Percentiles rank a stretch among this genome's conserved stretches.
Evolutionary conservation across 2,888 invertebrate genomes (phyloP).

Genomic region (Nomada flava): DNA sequence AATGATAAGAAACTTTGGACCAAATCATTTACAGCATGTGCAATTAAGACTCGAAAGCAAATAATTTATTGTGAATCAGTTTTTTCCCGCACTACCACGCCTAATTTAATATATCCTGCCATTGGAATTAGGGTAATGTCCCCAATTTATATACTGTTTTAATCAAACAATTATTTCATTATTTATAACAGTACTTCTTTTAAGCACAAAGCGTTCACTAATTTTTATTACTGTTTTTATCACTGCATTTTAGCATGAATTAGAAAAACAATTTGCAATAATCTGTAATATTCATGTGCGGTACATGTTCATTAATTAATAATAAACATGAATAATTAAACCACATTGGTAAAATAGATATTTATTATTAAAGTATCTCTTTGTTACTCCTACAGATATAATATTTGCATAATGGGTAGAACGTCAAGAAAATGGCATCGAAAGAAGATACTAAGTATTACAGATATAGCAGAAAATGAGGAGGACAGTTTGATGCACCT

Average conservation of each 20-base stretch:
- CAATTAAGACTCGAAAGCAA: conserved; percentile 48
- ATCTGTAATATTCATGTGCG: not conserved
- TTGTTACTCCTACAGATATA: conserved; percentile 68
- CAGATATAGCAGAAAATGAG: conserved; percentile 56
- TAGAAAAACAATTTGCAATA: conserved; percentile 1
- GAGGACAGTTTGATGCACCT: conserved; percentile 66
- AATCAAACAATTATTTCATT: not conserved
- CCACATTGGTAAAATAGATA: not conserved
- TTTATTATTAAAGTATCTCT: conserved; percentile 25
- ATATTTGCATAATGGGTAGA: conserved; percentile 76
- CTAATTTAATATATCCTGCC: conserved; percentile 39
- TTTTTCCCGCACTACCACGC: conserved; percentile 51
- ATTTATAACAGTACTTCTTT: conserved; percentile 13
- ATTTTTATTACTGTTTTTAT: not conserved
- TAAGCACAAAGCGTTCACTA: not conserved
- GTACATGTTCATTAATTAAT: conserved; percentile 1
- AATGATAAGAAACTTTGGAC: conserved; percentile 60
- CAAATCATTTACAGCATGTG: conserved; percentile 47
- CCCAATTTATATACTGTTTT: conserved; percentile 29
- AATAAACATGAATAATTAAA: not conserved
- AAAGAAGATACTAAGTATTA: conserved; percentile 66
- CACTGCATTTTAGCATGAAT: not conserved
- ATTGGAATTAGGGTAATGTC: conserved; percentile 70
- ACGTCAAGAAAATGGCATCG: conserved; percentile 75
- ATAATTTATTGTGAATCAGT: conserved; percentile 60